These are phyloP conservation scores for Schizothorax lantsangensis DNA, from an alignment of 2,797 vertebrate genomes.

Conservation along the genomic window DNA sequence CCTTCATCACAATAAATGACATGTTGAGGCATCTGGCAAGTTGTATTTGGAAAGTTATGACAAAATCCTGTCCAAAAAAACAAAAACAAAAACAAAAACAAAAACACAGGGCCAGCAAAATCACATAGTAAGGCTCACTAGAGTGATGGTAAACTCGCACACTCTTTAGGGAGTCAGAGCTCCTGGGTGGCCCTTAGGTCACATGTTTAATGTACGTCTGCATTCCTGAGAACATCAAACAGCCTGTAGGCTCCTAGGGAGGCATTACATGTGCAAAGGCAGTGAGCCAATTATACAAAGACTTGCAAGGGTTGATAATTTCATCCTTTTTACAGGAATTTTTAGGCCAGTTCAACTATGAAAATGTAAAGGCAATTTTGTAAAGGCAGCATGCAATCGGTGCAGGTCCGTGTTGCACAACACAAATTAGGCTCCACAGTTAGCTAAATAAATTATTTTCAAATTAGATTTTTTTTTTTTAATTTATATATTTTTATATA, in stretches of 20 bases:
- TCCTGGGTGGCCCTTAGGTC: conserved; percentile 54
- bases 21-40: neutral
- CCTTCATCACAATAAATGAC: neutral
- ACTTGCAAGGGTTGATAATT: neutral
- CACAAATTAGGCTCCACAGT: too few species aligned
- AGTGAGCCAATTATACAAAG: conserved; percentile 15
- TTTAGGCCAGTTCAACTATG: conserved; percentile 5
- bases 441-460: neutral
- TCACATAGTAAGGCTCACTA: neutral
- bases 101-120: neutral
- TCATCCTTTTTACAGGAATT: neutral
- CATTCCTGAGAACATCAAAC: conserved; percentile 49
- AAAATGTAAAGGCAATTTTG: neutral
- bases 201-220: conserved; percentile 45
- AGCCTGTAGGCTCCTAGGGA: neutral
- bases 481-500: neutral
- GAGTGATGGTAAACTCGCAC: neutral
- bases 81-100: neutral
- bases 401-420: neutral
- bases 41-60: neutral
- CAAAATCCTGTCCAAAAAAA: neutral
- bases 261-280: conserved; percentile 11
- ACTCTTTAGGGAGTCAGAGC: conserved; percentile 33
- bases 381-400: neutral
- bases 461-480: neutral